Evolutionary conservation across 2,888 invertebrate species (phyloP), one percentile per base, ranked within the genome.

Genomic region (Omphaloscelis lunosa): DNA sequence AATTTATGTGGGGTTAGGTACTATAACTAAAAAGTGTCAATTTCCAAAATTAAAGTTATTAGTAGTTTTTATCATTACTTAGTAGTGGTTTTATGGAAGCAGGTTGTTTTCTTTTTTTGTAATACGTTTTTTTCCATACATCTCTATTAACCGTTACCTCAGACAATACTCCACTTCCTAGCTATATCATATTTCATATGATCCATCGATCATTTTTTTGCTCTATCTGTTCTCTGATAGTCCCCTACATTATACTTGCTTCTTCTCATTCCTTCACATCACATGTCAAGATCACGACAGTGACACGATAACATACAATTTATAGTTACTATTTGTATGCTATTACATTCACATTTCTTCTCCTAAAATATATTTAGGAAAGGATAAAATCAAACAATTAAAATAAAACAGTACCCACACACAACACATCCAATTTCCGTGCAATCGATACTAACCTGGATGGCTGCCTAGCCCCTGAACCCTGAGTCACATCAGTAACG

Each of bases 401-500:
- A 41, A 48, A 65, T 6, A 59, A 82, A 65, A 45, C 4, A 41
- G 23, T 53, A 39, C 29, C 27, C 39, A 45, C 17, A 58, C n/a
- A 45, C 20, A 58, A 59, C 41, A 75, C 53, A 41, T 70, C 41
- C 29, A 72, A 78, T 83, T 68, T 74, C 45, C 45, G 4, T 67
- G 53, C 61, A 71, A 75, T 83, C 65, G 62, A 70, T 66, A 86
- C 59, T 61, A 20, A 75, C 79, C 72, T 79, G 72, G 62, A 69
- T 45, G 27, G 48, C 48, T 83, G 79, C 83, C 72, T 74, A 86
- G 83, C 75, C 83, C 78, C 72, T 76, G 75, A 83, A 79, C 83
- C 58, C 75, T 81, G 81, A 85, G 76, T 85, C 85, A 84, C 81
- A 84, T 75, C 80, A 48, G 63, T 86, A 75, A 86, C 88, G 85